Evolutionary conservation across 1,140 invertebrate species (phyloP).

Genomic region (Saccostrea glomerata): DNA sequence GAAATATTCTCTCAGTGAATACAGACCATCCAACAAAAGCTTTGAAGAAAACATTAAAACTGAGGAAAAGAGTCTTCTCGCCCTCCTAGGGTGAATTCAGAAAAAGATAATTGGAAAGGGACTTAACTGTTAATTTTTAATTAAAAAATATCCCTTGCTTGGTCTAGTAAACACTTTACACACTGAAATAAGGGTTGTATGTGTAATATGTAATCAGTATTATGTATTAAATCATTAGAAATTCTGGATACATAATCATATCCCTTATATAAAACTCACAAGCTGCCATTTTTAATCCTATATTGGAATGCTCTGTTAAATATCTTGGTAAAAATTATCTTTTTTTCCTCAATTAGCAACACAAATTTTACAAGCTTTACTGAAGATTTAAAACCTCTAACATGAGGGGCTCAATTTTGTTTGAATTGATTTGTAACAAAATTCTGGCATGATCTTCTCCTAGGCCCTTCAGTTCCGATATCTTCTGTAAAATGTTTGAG

Average conservation of each 20-base stretch:
- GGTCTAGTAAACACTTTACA: too few species aligned
- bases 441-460: conserved; percentile 92
- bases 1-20: too few species aligned
- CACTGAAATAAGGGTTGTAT: too few species aligned
- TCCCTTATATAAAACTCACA: background rate
- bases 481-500: conserved; percentile 88
- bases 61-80: too few species aligned
- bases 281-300: conserved; percentile 10
- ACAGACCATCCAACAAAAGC: too few species aligned
- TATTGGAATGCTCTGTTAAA: background rate
- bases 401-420: conserved; percentile 91
- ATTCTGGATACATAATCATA: background rate
- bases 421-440: conserved; percentile 93
- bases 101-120: too few species aligned
- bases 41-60: too few species aligned
- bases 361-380: background rate
- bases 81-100: too few species aligned
- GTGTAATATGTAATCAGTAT: too few species aligned
- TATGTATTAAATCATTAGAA: background rate
- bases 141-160: too few species aligned
- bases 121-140: too few species aligned
- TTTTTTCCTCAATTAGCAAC: background rate
- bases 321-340: background rate
- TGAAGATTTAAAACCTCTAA: conserved; percentile 91
- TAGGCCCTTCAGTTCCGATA: conserved; percentile 90